Conservation (phyloP, 2,888 invertebrate species). For the Phragmatobia fuliginosa region DNA sequence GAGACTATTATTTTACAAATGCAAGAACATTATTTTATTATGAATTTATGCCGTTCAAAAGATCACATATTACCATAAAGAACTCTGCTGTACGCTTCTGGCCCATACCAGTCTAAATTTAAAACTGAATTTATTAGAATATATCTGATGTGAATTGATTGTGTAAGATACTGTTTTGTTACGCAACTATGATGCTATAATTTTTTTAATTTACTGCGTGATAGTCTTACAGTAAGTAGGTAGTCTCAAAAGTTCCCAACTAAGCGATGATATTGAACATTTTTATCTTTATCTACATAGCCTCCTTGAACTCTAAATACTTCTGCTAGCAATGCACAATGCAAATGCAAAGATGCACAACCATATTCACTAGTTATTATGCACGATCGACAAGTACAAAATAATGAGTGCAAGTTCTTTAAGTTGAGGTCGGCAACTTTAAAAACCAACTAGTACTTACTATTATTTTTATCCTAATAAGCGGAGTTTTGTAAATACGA, state of each 20-base stretch:
- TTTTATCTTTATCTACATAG: too few relatives aligned
- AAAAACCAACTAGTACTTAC: neutral
- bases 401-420: too few relatives aligned
- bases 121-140: neutral
- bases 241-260: too few relatives aligned
- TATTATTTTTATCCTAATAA: neutral
- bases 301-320: too few relatives aligned
- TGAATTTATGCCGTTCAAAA: slow-evolving; percentile 69
- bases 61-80: slow-evolving; percentile 68
- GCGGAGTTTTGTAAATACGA: neutral
- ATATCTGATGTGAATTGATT: neutral
- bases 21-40: slow-evolving; percentile 73
- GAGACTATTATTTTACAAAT: slow-evolving; percentile 62
- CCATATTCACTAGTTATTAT: too few relatives aligned
- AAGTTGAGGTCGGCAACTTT: too few relatives aligned
- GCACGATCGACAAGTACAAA: too few relatives aligned
- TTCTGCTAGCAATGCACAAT: too few relatives aligned
- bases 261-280: too few relatives aligned
- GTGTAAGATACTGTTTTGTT: neutral
- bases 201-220: neutral
- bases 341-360: too few relatives aligned
- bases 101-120: slow-evolving; percentile 38
- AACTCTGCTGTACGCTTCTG: slow-evolving; percentile 36
- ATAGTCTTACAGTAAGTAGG: too few relatives aligned
- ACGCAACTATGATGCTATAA: neutral